Conservation (phyloP, 2,113 vertebrate genomes). For the Danio rerio region DNA sequence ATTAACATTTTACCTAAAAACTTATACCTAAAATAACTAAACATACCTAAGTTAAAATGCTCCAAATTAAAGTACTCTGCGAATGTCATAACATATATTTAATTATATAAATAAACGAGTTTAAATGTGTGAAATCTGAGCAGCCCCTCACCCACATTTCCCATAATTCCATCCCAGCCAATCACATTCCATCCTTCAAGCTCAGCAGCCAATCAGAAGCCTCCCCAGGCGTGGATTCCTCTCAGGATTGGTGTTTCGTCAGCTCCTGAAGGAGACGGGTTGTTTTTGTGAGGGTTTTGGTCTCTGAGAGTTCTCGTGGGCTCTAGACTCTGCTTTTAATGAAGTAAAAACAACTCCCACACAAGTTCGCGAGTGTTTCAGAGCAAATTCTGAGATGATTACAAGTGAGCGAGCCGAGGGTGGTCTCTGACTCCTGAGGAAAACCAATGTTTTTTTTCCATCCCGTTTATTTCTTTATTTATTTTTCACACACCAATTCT, state of each 20-base stretch:
- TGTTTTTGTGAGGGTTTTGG: constrained; percentile 65
- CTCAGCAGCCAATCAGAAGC: neutral
- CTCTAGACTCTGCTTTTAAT: constrained; percentile 67
- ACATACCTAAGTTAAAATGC: neutral
- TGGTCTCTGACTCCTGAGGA: constrained; percentile 77
- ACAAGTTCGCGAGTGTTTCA: constrained; percentile 75
- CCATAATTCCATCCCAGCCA: neutral
- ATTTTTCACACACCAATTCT: constrained; percentile 22
- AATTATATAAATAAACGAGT: neutral
- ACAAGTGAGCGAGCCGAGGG: constrained; percentile 78
- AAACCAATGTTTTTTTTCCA: constrained; percentile 57
- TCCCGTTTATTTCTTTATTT: constrained; percentile 31
- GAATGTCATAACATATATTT: neutral
- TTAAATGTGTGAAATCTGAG: neutral
- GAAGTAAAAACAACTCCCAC: constrained; percentile 73
- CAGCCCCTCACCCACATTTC: neutral
- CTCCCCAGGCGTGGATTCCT: neutral
- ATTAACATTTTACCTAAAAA: no score
- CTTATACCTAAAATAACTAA: no score
- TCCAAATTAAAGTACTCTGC: neutral
- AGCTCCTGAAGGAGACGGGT: constrained; percentile 25
- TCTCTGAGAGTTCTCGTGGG: constrained; percentile 65
- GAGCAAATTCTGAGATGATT: constrained; percentile 80
- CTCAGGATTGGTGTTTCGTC: neutral
- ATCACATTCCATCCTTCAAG: neutral